Evolutionary conservation across 2,113 vertebrate species (phyloP).

Genomic region (Bujurquina vittata): DNA sequence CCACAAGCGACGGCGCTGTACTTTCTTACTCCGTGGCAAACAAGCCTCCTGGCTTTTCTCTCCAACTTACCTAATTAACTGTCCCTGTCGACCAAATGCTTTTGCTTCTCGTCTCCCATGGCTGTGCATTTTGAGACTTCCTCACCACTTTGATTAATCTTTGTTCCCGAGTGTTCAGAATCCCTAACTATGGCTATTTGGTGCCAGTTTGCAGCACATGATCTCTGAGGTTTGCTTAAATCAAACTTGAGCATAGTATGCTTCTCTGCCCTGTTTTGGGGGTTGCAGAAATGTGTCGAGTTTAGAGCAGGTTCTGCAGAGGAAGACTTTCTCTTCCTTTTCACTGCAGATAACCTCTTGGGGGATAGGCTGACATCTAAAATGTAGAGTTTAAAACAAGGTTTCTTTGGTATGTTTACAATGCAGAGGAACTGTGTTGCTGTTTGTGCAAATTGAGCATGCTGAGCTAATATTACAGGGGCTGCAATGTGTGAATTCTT

Average conservation of each 20-base stretch:
- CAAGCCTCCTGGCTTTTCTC: constrained; percentile 50
- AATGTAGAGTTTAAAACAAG: constrained; percentile 19
- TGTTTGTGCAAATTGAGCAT: constrained; percentile 5
- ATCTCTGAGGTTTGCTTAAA: constrained; percentile 36
- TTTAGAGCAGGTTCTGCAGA: constrained; percentile 36
- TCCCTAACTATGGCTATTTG: not conserved
- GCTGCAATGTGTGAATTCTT: constrained; percentile 15
- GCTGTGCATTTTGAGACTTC: constrained; percentile 32
- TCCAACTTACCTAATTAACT: constrained; percentile 69
- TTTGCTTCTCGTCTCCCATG: constrained; percentile 7
- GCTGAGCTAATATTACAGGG: constrained; percentile 20
- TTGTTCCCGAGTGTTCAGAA: constrained; percentile 7
- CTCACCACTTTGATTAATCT: constrained; percentile 21
- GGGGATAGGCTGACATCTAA: constrained; percentile 22
- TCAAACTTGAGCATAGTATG: constrained; percentile 10
- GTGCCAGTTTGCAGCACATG: not conserved
- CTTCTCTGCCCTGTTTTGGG: constrained; percentile 9
- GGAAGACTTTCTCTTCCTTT: not conserved
- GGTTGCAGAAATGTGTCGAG: not conserved
- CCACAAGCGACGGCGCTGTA: constrained; percentile 41
- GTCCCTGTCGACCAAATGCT: constrained; percentile 19
- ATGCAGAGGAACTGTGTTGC: not conserved
- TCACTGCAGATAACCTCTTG: constrained; percentile 32
- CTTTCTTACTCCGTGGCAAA: constrained; percentile 48
- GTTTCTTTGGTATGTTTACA: constrained; percentile 1